phyloP scores from a whole-genome alignment of 1,140 invertebrate species.

The Drosophila neocordata region DNA sequence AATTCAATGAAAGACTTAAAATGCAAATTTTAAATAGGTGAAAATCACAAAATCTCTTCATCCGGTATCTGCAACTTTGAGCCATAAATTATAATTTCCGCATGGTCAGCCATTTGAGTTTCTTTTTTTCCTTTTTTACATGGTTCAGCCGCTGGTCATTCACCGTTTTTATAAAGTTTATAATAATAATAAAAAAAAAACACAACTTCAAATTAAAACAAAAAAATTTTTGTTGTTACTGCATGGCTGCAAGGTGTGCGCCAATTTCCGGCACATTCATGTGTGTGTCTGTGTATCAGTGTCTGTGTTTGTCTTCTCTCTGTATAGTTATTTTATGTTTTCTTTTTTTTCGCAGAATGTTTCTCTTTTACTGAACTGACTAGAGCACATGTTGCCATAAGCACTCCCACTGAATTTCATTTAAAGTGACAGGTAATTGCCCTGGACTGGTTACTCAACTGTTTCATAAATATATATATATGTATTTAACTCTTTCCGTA shows the following conservation, averaged over 20 bases:
- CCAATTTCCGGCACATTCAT: slow-evolving; percentile 72
- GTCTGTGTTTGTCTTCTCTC: slow-evolving; percentile 5
- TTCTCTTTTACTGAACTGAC: slow-evolving; percentile 21
- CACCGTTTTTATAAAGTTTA: slow-evolving; percentile 59
- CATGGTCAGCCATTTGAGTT: slow-evolving; percentile 35
- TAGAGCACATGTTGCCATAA: slow-evolving; percentile 53
- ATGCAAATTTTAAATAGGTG: not conserved
- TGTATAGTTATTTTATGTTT: slow-evolving; percentile 22
- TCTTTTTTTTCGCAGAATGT: slow-evolving; percentile 31
- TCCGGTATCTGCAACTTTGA: slow-evolving; percentile 63
- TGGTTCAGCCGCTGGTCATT: slow-evolving; percentile 47
- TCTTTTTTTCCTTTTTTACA: slow-evolving; percentile 12
- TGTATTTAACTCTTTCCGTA: slow-evolving; percentile 13
- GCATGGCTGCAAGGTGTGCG: slow-evolving; percentile 77
- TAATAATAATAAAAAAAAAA: slow-evolving; percentile 21
- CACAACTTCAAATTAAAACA: slow-evolving; percentile 11
- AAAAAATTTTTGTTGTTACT: slow-evolving; percentile 53
- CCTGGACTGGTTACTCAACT: slow-evolving; percentile 10
- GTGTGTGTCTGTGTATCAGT: slow-evolving; percentile 32
- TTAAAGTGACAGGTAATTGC: slow-evolving; percentile 15
- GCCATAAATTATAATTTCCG: slow-evolving; percentile 79
- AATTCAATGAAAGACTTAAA: not conserved
- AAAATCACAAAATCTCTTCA: slow-evolving; percentile 1
- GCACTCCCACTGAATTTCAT: slow-evolving; percentile 41
- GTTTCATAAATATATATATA: too few species aligned